Evolutionary conservation across 2,888 invertebrate genomes (phyloP).

Genomic region (Cantharis nigra): DNA sequence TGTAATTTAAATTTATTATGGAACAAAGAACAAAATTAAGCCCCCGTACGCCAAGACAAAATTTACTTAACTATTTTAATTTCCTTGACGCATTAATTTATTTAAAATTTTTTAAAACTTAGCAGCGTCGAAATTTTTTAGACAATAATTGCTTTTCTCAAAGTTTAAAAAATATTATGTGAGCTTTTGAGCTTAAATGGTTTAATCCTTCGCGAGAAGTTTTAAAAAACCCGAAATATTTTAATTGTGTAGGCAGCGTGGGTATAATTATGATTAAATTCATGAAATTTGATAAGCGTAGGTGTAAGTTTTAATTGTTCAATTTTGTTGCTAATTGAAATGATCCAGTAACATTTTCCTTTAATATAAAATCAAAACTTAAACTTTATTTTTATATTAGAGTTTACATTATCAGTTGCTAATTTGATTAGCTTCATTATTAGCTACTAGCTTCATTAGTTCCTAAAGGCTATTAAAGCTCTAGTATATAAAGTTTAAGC

Average conservation of each 20-base stretch:
- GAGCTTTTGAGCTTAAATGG: not conserved
- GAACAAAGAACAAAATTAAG: not conserved
- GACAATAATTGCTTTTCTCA: not conserved
- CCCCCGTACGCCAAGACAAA: not conserved
- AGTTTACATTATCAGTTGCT: not conserved
- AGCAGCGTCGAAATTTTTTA: not conserved
- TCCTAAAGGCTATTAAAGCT: too few relatives aligned
- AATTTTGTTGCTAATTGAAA: not conserved
- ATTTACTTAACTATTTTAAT: not conserved
- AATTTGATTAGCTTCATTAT: too few relatives aligned
- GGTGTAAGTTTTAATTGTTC: not conserved
- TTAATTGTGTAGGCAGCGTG: not conserved
- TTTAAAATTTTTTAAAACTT: not conserved
- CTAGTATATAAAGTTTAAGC: too few relatives aligned
- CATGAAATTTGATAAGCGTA: not conserved
- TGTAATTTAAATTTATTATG: not conserved
- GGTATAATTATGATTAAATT: not conserved
- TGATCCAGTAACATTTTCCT: not conserved
- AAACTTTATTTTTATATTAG: not conserved
- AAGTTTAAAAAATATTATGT: too few relatives aligned
- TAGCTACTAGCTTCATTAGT: not conserved
- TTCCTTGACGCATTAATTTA: not conserved
- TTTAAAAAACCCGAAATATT: too few relatives aligned
- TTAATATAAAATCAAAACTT: not conserved
- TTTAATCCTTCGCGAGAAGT: not conserved